Conservation (phyloP, 2,888 invertebrate species). For the Epirrhoe alternata region DNA sequence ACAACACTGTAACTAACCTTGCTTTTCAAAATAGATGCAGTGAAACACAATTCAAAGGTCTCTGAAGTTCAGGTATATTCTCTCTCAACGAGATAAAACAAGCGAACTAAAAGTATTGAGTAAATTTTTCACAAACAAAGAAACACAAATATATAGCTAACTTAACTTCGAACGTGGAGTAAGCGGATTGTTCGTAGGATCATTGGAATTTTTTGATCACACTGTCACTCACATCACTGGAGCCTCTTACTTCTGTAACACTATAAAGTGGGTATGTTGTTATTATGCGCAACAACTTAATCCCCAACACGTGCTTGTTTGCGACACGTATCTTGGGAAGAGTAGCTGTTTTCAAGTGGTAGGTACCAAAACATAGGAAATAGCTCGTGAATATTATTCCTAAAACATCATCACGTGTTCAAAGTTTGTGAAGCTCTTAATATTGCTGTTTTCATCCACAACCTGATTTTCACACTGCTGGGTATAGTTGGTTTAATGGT, state of each 20-base stretch:
- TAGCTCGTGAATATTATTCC: not conserved
- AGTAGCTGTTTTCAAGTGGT: conserved; percentile 34
- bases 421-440: not conserved
- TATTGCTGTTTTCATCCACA: no score
- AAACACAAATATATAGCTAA: not conserved
- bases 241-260: conserved; percentile 5
- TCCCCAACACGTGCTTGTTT: conserved; percentile 70
- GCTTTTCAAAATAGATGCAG: conserved; percentile 66
- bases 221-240: not conserved
- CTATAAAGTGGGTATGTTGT: conserved; percentile 55
- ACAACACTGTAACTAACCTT: conserved; percentile 53
- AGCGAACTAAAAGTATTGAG: no score
- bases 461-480: no score
- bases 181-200: not conserved
- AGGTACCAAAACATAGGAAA: conserved; percentile 12
- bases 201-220: not conserved
- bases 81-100: no score
- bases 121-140: no score
- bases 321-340: conserved; percentile 68
- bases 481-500: no score
- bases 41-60: conserved; percentile 12
- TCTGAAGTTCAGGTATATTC: not conserved
- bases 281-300: conserved; percentile 73
- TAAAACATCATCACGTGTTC: not conserved
- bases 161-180: not conserved